These are phyloP conservation scores for Oncorhynchus gorbuscha DNA, from an alignment of 2,113 vertebrate species.

Conservation along the genomic window DNA sequence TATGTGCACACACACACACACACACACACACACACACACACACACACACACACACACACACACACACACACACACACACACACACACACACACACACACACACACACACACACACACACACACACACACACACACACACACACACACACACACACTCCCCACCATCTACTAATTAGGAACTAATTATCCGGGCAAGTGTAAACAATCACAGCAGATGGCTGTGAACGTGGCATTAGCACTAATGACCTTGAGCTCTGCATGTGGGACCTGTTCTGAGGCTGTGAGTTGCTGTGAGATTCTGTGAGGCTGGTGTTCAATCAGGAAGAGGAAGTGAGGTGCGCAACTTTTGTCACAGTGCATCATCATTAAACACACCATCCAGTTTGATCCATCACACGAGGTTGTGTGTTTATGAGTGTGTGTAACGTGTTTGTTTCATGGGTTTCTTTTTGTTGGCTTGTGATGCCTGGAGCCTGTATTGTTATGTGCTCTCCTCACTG, in stretches of 20 bases:
- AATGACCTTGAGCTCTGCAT: conserved; percentile 75
- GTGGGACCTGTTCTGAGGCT: no score
- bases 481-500: not conserved
- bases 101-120: conserved; percentile 19
- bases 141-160: conserved; percentile 52
- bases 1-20: conserved; percentile 18
- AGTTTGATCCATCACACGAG: not conserved
- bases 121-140: conserved; percentile 13
- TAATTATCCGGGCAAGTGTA: conserved; percentile 90
- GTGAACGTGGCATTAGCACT: conserved; percentile 73
- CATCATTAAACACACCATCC: conserved; percentile 45
- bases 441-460: not conserved
- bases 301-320: no score
- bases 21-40: conserved; percentile 35
- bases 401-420: not conserved
- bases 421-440: not conserved
- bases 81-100: conserved; percentile 31
- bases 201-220: conserved; percentile 89
- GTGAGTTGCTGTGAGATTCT: no score
- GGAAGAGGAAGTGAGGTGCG: no score
- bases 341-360: conserved; percentile 55
- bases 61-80: conserved; percentile 36
- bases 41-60: conserved; percentile 34
- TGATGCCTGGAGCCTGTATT: not conserved
- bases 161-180: conserved; percentile 86